Base-by-base conservation (phyloP, 2,797 vertebrate species). In the Merluccius polli region DNA sequence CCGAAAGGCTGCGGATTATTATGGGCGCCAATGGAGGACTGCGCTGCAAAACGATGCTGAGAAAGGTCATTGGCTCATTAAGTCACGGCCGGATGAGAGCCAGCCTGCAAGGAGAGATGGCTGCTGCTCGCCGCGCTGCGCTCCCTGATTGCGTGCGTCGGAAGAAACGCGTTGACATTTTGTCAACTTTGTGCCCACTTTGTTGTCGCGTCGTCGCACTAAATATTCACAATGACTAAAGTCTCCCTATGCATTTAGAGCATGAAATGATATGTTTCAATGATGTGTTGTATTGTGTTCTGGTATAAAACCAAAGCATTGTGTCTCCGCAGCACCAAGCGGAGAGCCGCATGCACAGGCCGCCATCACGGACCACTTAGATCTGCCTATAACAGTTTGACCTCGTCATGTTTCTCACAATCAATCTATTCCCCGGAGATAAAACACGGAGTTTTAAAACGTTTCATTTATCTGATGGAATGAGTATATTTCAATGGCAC, bases 11-110 rank as follows among this genome's bases (percentile, higher is more conserved):
- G 77, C 77, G 84, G 79, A 81, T 87, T 86, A 78, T 75, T 86
- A 78, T 75, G 77, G 79, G 11, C 80, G 83, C 38, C 74, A 68
- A 75, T 8, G 73, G 30, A 72, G 38, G 33, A 73, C 72, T 59
- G 72, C 77, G 67, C 79, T 36, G 72, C 76, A 70, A 79, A 80
- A 79, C 73, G 78, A 85, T 78, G 75, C 74, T 18, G 74, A 31
- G 72, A 87, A 78, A 90, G 80, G 84, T 87, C 86, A 81, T 71
- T 1, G 65, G 75, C 79, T 89, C 81, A 77, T 86, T 87, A 83
- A 79, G 73, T 81, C 75, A 0, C 16, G 41, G 65, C 24, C 33
- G 52, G 29, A 77, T 75, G 77, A 75, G 13, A 13, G 12, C 38
- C 38, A 13, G 38, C 38, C 38, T 41, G 78, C 48, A 32, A 41